A percentile compares a stretch with the other conserved stretches of the same genome.
Evolutionary conservation across 2,797 vertebrate genomes (phyloP).

Genomic region (Premnoplex brunnescens): DNA sequence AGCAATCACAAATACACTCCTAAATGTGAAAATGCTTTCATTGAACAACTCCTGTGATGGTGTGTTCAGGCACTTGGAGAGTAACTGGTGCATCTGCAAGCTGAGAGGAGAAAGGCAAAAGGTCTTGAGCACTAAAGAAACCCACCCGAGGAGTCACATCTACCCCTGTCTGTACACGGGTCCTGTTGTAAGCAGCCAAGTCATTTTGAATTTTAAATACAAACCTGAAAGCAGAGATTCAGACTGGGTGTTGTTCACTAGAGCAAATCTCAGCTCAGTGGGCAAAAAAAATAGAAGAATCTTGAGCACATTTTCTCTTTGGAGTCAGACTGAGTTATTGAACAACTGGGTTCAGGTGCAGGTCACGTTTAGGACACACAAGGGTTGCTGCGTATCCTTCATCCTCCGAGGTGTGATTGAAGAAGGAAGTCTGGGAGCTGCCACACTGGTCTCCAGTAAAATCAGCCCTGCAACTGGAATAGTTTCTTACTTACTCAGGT

Average conservation of each 20-base stretch:
- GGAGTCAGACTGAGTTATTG: not conserved
- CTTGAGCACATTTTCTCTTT: not conserved
- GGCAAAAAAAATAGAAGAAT: not conserved
- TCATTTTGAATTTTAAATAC: not conserved
- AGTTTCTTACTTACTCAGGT: not conserved
- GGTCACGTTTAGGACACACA: not conserved
- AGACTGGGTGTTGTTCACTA: not conserved
- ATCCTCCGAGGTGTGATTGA: accelerated
- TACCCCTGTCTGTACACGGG: not conserved
- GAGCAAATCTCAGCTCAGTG: not conserved
- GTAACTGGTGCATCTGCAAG: not conserved
- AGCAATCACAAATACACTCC: not conserved
- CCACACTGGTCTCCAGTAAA: accelerated
- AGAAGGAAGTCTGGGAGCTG: not conserved
- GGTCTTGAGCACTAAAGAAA: not conserved
- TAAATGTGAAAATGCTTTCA: not conserved
- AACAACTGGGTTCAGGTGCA: not conserved
- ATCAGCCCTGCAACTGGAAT: not conserved
- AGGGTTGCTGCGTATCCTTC: not conserved
- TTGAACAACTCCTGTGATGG: not conserved
- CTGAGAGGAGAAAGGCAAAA: not conserved
- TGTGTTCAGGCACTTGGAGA: not conserved
- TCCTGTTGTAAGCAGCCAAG: not conserved
- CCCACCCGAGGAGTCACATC: accelerated
- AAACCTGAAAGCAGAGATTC: not conserved